Percentiles rank a stretch among this genome's conserved stretches.
Conservation (phyloP, 2,797 vertebrate genomes). For the Setipinna tenuifilis region DNA sequence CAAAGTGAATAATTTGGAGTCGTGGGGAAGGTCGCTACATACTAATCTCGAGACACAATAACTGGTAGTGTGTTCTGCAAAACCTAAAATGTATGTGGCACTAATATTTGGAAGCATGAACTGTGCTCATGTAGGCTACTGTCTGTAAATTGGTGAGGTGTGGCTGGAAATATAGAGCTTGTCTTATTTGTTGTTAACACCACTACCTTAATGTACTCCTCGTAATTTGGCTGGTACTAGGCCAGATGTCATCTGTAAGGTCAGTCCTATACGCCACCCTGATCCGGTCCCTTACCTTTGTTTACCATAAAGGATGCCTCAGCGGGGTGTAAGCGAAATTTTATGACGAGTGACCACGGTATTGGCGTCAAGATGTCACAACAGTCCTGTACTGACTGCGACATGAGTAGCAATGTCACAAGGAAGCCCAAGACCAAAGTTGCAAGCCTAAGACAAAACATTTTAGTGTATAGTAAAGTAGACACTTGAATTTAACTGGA, state of each 20-base stretch:
- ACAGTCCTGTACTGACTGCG: neutral
- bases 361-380: neutral
- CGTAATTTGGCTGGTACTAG: too few relatives aligned
- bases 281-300: too few relatives aligned
- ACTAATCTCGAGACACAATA: too few relatives aligned
- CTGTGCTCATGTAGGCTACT: neutral
- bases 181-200: too few relatives aligned
- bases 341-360: too few relatives aligned
- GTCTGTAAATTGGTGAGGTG: neutral
- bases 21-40: too few relatives aligned
- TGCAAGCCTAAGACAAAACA: neutral
- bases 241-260: too few relatives aligned
- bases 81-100: neutral
- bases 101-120: neutral
- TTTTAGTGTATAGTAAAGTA: neutral
- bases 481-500: constrained; percentile 7
- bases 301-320: too few relatives aligned
- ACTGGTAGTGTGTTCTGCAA: neutral
- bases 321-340: too few relatives aligned
- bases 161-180: neutral
- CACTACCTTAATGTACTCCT: too few relatives aligned
- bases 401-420: neutral
- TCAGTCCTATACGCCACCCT: too few relatives aligned
- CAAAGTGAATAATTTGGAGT: too few relatives aligned
- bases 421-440: neutral